Base-by-base conservation (phyloP, 2,888 invertebrate species). In the Hyppa rectilinea region DNA sequence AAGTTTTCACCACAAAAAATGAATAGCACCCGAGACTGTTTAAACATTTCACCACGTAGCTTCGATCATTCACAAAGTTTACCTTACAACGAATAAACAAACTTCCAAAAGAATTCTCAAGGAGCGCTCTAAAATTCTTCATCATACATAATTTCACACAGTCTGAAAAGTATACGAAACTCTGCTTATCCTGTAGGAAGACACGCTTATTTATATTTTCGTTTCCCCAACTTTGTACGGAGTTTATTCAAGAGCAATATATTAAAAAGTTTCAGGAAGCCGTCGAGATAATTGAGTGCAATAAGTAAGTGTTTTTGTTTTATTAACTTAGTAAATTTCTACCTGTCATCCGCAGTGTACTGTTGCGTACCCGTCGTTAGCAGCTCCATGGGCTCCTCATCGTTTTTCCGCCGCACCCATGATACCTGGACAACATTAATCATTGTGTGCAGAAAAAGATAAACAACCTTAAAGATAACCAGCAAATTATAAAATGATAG, bases 371-470 rank as follows among this genome's bases (percentile, higher is more conserved):
- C 95, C 6, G 95, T 96, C 31, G 95, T 95, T 4, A 96, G 87
- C 12, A 96, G 81, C 38, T 95, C 95, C 95, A 96, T 96, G 1
- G 94, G 92, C 34, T 93, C 91, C 64, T 93, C 93, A 45, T 93
- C 93, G 87, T 90, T 94, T 96, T 96, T 96, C 84, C 95, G 93
- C 17, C 95, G 90, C 2, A 96, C 95, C 95, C 95, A 96, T 2
- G 95, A 95, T 0, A 96, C 95, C 95, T 95, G 68, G 3, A 23
- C 3, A 68, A 52, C 9, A 64, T 43, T 31, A 61, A 53, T 63
- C 14, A 59, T 62, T 20, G 26, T 71, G 47, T 58, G 40, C 60
- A 78, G 53, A 64, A 61, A 68, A 83, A 49, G 50, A 58, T 17
- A 26, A 26, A 65, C 29, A 10, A 7, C n/a, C 17, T 55, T 26